phyloP scores from a whole-genome alignment of 2,113 vertebrate species.

The Atlantisia rogersi region DNA sequence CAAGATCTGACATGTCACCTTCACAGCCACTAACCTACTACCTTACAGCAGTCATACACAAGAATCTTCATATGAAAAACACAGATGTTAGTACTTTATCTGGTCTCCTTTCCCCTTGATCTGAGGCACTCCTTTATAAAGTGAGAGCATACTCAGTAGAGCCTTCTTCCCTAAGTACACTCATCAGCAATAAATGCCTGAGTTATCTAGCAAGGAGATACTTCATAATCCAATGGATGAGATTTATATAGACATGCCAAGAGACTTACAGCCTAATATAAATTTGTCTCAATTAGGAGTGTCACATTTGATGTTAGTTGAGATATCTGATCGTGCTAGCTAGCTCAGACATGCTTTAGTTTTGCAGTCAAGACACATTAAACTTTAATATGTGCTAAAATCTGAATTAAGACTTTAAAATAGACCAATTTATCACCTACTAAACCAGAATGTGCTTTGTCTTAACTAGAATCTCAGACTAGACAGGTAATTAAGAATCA shows the following conservation, averaged over 20 bases:
- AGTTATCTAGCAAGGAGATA: background rate
- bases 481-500: background rate
- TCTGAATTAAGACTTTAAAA: background rate
- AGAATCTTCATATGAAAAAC: background rate
- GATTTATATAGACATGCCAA: background rate
- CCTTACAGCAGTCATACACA: background rate
- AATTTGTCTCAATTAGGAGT: background rate
- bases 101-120: background rate
- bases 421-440: background rate
- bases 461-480: background rate
- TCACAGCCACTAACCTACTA: background rate
- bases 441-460: background rate
- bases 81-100: background rate
- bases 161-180: background rate
- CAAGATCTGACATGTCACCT: background rate
- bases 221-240: background rate
- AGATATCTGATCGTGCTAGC: background rate
- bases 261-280: background rate
- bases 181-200: background rate
- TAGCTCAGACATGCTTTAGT: background rate
- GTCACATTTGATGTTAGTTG: background rate
- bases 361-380: conserved; percentile 4
- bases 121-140: background rate
- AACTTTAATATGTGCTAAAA: background rate
- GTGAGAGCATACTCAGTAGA: background rate